These are phyloP conservation scores for Phymorhynchus buccinoides DNA, from an alignment of 1,140 invertebrate species.

Conservation along the genomic window DNA sequence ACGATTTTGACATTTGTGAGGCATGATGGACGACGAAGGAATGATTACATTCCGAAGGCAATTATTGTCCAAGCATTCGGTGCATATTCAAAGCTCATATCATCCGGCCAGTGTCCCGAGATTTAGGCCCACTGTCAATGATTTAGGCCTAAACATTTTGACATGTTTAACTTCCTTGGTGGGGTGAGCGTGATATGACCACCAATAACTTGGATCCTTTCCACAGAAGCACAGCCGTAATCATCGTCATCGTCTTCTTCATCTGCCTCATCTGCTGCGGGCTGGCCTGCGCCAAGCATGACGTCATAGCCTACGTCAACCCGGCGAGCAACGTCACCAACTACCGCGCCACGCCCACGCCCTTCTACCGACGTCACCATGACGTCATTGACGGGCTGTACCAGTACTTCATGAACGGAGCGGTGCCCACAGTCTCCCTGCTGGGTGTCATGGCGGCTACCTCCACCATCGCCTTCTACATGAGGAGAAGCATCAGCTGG, in stretches of 20 bases:
- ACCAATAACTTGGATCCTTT: no score
- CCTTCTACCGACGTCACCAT: conserved; percentile 9
- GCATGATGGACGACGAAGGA: no score
- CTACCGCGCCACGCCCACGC: background rate
- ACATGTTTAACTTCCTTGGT: no score
- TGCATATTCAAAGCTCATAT: no score
- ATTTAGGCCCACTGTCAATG: no score
- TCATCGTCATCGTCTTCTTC: background rate
- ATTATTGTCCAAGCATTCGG: no score
- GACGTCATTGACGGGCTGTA: conserved; percentile 1
- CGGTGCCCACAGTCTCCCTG: conserved; percentile 9
- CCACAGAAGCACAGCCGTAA: no score
- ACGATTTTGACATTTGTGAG: no score
- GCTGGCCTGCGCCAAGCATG: background rate
- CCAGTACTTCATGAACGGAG: conserved; percentile 2
- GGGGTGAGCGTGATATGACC: no score
- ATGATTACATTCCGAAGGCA: no score
- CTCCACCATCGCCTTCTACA: background rate
- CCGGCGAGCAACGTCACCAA: background rate
- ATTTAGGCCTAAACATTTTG: no score
- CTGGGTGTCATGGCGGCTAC: background rate
- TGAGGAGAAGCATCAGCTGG: background rate
- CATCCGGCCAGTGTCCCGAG: no score
- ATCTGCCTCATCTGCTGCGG: background rate
- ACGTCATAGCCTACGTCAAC: background rate